phyloP scores from a whole-genome alignment of 1,140 invertebrate genomes.

The Helicoverpa armigera region DNA sequence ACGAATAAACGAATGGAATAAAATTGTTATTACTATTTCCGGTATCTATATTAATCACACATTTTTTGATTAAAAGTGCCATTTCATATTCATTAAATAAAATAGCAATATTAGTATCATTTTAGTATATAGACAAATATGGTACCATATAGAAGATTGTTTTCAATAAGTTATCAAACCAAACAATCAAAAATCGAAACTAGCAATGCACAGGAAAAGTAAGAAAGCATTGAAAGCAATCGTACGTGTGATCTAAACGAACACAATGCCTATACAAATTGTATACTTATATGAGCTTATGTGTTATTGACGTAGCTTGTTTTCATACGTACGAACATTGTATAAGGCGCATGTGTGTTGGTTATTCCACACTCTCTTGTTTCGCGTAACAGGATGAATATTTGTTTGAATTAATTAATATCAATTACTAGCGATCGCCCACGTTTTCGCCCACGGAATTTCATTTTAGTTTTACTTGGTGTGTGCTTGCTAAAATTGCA shows the following conservation, averaged over 20 bases:
- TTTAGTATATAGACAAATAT: background rate
- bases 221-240: constrained; percentile 64
- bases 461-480: constrained; percentile 61
- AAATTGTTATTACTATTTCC: background rate
- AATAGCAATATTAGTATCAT: background rate
- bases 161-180: constrained; percentile 38
- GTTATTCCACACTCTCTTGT: constrained; percentile 67
- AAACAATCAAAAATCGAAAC: constrained; percentile 48
- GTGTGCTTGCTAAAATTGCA: background rate
- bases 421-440: constrained; percentile 38
- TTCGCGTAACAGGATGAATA: constrained; percentile 71
- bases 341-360: constrained; percentile 63
- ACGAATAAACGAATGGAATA: too few relatives aligned
- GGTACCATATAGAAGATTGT: background rate
- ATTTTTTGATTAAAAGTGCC: background rate
- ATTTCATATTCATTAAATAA: background rate
- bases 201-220: constrained; percentile 52
- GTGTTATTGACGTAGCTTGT: constrained; percentile 73
- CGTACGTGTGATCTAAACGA: constrained; percentile 72
- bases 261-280: constrained; percentile 60
- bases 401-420: constrained; percentile 58
- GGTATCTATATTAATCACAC: background rate
- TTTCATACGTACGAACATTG: constrained; percentile 62
- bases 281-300: constrained; percentile 52
- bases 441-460: constrained; percentile 48